Evolutionary conservation across 2,797 vertebrate species (phyloP), one percentile per base, ranked within the genome.

Genomic region (Myotis myotis): DNA sequence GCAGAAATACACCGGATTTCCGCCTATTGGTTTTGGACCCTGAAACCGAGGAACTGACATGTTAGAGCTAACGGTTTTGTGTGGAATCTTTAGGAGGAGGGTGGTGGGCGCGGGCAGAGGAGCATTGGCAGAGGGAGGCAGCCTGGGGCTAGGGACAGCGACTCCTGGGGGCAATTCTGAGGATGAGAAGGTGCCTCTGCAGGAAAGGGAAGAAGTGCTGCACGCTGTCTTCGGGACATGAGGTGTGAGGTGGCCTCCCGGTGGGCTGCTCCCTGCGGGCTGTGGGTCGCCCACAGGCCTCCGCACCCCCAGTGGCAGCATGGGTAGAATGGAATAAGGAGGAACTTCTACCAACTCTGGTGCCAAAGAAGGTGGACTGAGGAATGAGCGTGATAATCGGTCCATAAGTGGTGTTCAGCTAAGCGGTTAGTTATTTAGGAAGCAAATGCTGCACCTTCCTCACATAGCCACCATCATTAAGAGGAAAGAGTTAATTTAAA

Each of bases 341-440:
- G 15, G 47, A 5, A 5, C 1, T 6, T 13, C 12, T 6, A 8
- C 16, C 30, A 15, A 3, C 16, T 17, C 0, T 0, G 17, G 44
- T 5, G 15, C 5, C 8, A 1, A 19, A 9, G 47, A 33, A 28
- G 6, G 47, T 5, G 11, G 15, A 0, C 17, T 0, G 23, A 51
- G 53, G 28, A 36, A 47, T 36, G 2, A 25, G 38, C 12, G 7
- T 15, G 55, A 17, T 7, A 28, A 0, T 3, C 0, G 4, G 44
- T 12, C 51, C 3, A 0, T 5, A 4, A 8, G 0, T 0, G 16
- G 7, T 11, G 38, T 0, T 25, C 30, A 0, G 10, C 3, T 2
- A 28, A 1, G 13, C 19, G 12, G 13, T 38, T 3, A 23, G 83
- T 5, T n/a, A 2, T 28, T 75, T 10, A 19, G 80, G 68, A 70